A percentile compares a stretch with the other conserved stretches of the same genome.
Evolutionary conservation across 2,113 vertebrate genomes (phyloP).

Genomic region (Muntiacus reevesi): DNA sequence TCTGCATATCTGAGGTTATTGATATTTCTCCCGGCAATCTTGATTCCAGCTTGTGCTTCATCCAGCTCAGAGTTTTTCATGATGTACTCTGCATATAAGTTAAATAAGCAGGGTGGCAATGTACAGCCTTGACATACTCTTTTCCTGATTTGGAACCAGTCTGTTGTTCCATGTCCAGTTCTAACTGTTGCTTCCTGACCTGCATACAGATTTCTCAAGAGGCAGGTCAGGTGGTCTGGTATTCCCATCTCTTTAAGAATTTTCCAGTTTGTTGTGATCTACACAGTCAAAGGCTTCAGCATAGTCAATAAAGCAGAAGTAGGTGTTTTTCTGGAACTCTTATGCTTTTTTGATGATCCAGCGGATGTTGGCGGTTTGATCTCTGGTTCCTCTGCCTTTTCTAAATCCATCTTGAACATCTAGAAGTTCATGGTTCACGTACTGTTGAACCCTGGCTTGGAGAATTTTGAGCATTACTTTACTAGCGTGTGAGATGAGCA

Average conservation of each 20-base stretch:
- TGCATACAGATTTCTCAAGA: background rate
- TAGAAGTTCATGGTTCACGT: background rate
- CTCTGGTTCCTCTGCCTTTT: background rate
- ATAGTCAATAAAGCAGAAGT: background rate
- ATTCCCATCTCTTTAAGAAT: background rate
- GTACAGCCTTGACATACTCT: background rate
- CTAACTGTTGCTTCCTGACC: background rate
- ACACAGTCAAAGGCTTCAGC: background rate
- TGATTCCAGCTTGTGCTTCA: background rate
- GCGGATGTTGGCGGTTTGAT: background rate
- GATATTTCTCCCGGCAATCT: background rate
- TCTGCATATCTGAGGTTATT: background rate
- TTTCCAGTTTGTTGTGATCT: background rate
- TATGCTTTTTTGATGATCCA: background rate
- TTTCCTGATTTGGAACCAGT: background rate
- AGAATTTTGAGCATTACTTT: background rate
- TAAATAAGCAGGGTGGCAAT: background rate
- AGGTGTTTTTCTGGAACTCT: background rate
- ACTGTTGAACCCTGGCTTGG: background rate
- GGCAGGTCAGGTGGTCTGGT: background rate
- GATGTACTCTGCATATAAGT: background rate
- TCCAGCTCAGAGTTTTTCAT: background rate
- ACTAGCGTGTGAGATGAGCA: background rate
- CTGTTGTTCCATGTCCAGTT: background rate
- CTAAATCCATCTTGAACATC: background rate